A percentile compares a stretch with the other conserved stretches of the same genome.
phyloP scores from a whole-genome alignment of 2,113 vertebrate species.

The Tachuris rubrigastra region DNA sequence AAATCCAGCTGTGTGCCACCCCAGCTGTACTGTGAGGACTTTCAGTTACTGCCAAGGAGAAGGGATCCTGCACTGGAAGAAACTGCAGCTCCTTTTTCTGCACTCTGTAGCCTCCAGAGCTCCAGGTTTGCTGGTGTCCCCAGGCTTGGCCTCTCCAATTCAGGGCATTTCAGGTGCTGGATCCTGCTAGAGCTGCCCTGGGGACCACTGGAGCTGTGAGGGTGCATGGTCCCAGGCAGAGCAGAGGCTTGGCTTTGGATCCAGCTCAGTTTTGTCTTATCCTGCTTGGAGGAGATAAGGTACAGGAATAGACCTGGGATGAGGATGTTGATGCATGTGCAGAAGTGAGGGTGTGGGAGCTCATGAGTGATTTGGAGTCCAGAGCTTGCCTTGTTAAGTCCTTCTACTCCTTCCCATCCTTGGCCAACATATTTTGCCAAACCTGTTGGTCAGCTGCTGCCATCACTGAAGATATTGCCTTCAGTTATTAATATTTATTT shows the following conservation, averaged over 20 bases:
- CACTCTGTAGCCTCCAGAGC: not conserved
- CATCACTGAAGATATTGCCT: not conserved
- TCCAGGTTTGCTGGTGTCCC: not conserved
- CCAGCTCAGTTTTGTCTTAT: not conserved
- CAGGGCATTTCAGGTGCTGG: not conserved
- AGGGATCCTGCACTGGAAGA: not conserved
- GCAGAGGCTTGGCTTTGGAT: not conserved
- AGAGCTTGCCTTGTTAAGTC: not conserved
- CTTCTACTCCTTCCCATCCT: not conserved
- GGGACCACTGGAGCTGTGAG: not conserved
- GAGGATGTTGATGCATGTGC: not conserved
- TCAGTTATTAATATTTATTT: not conserved
- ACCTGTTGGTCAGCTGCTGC: not conserved
- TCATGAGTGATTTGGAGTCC: not conserved
- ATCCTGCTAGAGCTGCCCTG: not conserved
- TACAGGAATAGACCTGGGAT: not conserved
- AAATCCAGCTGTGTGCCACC: not conserved
- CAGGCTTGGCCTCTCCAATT: not conserved
- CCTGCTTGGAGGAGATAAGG: not conserved
- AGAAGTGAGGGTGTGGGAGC: not conserved
- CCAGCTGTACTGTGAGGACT: not conserved
- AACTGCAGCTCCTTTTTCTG: not conserved
- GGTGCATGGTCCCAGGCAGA: rapidly evolving
- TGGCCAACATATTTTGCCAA: not conserved
- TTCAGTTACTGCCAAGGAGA: not conserved